These are phyloP conservation scores for Mystacornis crossleyi DNA, from an alignment of 2,113 vertebrate species.

Conservation along the genomic window DNA sequence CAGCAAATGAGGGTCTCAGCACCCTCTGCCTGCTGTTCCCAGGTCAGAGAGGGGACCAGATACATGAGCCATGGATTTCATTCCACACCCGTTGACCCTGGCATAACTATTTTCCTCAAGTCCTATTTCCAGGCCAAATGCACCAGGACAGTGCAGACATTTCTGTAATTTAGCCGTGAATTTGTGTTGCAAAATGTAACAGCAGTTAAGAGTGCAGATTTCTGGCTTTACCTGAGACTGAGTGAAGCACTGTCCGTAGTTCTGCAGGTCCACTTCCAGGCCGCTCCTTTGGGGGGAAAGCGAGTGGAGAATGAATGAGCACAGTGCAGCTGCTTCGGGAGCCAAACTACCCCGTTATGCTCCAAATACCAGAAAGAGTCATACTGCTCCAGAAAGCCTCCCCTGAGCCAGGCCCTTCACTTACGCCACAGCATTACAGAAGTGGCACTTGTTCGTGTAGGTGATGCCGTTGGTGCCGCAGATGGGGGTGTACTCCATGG, in stretches of 20 bases:
- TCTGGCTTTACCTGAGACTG: not conserved
- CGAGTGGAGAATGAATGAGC: not conserved
- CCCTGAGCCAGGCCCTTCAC: not conserved
- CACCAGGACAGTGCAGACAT: not conserved
- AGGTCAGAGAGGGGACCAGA: not conserved
- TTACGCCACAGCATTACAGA: slow-evolving; percentile 67
- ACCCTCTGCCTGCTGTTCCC: not conserved
- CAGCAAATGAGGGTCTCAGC: not conserved
- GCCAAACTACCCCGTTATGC: not conserved
- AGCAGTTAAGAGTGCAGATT: not conserved
- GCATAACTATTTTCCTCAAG: not conserved
- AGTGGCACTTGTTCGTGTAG: slow-evolving; percentile 40
- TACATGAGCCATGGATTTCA: not conserved
- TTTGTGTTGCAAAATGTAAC: not conserved
- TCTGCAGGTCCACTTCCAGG: not conserved
- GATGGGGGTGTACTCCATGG: not conserved
- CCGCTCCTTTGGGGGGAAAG: slow-evolving; percentile 20
- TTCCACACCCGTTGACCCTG: not conserved
- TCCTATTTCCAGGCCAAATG: not conserved
- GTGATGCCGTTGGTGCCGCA: slow-evolving; percentile 67
- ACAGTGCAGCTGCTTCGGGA: accelerated
- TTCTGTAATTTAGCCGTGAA: not conserved
- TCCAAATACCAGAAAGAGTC: not conserved
- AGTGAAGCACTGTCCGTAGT: not conserved
- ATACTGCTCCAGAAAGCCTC: not conserved